phyloP scores from a whole-genome alignment of 2,797 vertebrate species.

The Enteromius thamalakanensis region DNA sequence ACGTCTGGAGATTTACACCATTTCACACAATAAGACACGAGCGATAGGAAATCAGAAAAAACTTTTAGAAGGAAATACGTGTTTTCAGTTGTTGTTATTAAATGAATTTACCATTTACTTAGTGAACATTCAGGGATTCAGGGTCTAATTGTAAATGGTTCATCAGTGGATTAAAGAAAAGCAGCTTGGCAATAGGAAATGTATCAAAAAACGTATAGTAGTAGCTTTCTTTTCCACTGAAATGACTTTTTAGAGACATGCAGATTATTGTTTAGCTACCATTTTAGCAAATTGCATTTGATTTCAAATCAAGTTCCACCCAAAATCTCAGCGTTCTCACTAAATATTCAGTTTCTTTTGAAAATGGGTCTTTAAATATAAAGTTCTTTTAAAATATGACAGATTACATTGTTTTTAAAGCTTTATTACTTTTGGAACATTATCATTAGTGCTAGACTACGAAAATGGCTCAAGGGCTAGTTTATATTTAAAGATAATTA shows the following conservation, averaged over 20 bases:
- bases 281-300: neutral
- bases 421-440: neutral
- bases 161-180: neutral
- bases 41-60: neutral
- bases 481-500: conserved; percentile 17
- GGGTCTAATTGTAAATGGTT: neutral
- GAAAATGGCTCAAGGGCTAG: neutral
- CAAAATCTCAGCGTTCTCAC: neutral
- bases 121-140: neutral
- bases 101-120: neutral
- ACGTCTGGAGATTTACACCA: conserved; percentile 56
- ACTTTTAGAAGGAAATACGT: neutral
- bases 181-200: neutral
- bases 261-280: neutral
- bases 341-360: neutral
- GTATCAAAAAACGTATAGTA: neutral
- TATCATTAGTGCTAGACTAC: conserved; percentile 8
- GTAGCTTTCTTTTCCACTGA: neutral
- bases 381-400: neutral
- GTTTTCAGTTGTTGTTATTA: conserved; percentile 6
- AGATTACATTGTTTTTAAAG: neutral
- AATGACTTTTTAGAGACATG: neutral
- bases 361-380: neutral
- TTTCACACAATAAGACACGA: conserved; percentile 13
- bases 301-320: neutral